Conservation (phyloP, 2,113 vertebrate species). For the Prolemur simus region DNA sequence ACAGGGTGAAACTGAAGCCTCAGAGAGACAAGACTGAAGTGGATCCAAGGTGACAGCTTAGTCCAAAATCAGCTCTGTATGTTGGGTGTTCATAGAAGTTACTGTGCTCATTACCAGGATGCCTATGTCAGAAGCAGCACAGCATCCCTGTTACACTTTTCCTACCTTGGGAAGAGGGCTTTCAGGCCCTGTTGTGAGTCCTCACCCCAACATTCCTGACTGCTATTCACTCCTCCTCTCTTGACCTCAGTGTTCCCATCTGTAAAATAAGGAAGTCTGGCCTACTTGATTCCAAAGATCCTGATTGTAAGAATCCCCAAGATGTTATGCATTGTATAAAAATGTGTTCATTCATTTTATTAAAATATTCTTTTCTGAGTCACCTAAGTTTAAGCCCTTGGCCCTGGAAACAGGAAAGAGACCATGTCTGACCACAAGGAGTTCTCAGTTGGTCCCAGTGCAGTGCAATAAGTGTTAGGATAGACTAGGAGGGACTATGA, state of each 20-base stretch:
- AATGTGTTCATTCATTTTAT: not conserved
- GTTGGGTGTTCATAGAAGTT: not conserved
- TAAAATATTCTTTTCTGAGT: not conserved
- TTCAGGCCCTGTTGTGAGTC: not conserved
- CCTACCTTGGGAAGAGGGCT: not conserved
- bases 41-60: not conserved
- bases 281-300: not conserved
- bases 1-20: not conserved
- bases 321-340: not conserved
- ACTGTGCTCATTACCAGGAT: not conserved
- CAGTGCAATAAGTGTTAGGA: not conserved
- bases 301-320: not conserved
- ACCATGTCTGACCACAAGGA: not conserved
- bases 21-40: not conserved
- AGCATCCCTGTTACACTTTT: not conserved
- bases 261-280: not conserved
- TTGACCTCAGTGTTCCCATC: not conserved
- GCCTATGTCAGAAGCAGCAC: not conserved
- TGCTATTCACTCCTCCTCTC: not conserved
- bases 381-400: not conserved
- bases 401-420: not conserved
- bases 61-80: not conserved
- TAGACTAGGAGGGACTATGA: not conserved
- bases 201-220: not conserved
- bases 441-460: not conserved